A percentile compares a stretch with the other conserved stretches of the same genome.
Conservation (phyloP, 2,113 vertebrate genomes). For the Bos javanicus region DNA sequence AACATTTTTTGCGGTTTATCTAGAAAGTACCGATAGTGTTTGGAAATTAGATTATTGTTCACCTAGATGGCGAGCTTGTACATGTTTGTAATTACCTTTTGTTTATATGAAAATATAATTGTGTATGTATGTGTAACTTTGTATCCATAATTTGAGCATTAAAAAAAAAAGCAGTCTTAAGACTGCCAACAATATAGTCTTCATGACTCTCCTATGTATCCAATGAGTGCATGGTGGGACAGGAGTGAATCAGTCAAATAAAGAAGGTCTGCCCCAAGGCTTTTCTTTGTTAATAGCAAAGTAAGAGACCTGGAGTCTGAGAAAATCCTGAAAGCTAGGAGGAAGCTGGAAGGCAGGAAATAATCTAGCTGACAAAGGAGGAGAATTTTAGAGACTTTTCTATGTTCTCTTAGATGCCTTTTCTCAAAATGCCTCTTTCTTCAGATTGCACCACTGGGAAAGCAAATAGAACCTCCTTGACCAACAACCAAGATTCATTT, state of each 20-base stretch:
- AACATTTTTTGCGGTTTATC: background rate
- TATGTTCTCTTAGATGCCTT: background rate
- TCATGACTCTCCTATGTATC: background rate
- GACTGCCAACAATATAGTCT: background rate
- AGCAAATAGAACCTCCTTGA: background rate
- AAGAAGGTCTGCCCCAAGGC: background rate
- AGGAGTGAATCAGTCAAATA: background rate
- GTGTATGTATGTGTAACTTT: background rate
- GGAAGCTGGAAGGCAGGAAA: background rate
- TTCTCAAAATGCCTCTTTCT: background rate
- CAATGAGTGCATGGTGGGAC: background rate
- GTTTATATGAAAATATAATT: background rate
- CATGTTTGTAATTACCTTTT: slow-evolving; percentile 20
- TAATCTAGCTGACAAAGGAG: background rate
- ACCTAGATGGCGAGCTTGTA: background rate
- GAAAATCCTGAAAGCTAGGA: background rate
- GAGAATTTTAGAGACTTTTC: background rate
- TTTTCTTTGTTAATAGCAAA: background rate
- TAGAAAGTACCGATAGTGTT: background rate
- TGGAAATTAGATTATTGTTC: background rate
- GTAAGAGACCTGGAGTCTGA: background rate
- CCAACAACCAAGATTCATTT: background rate
- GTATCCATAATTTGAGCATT: background rate
- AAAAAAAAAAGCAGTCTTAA: background rate
- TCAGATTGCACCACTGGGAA: background rate